Evolutionary conservation across 2,113 vertebrate species (phyloP), one percentile per base, ranked within the genome.

Genomic region (Baryphthengus martii): DNA sequence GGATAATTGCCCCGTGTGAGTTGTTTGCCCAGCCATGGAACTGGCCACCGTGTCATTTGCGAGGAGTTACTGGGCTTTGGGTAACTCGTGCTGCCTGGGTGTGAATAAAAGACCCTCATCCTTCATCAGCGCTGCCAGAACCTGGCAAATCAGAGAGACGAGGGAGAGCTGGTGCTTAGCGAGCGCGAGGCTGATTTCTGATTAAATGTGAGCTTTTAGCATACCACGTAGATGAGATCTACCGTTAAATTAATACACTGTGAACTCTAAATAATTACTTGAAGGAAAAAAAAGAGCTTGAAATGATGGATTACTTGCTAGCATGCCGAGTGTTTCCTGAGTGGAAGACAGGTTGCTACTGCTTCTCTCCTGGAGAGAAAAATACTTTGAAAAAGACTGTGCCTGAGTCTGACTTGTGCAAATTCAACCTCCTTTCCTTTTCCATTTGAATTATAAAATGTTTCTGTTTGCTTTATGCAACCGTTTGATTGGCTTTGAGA

Each of bases 211-310:
- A 93, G 87, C 74, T 85, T 80, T 96, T 39, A 75, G 66, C 67
- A 17, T 33, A 29, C 89, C 20, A 7, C 28, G 85, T 74, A 83
- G 92, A 79, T 90, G 94, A 94, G 90, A 83, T 52, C 35, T 29
- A 31, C 88, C 5, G 0, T 72, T 87, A 91, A 94, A 82, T 96
- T 88, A 97, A 95, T 97, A 88, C 75, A 61, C 88, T 89, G 56
- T 55, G 84, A 96, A 77, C 93, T 95, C 91, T 86, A 89, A 94
- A 95, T 95, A 96, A 96, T 96, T 66, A 47, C 89, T 77, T 40
- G 73, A 86, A 88, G 82, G 68, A 56, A 67, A 88, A 66, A 73
- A 93, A 81, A 83, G 68, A 90, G 55, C 71, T 70, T 37, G 65
- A 68, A 92, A 67, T 44, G 33, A 59, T 81, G 67, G 72, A 42